Evolutionary conservation across 2,797 vertebrate species (phyloP).

Genomic region (Kryptopterus vitreolus): DNA sequence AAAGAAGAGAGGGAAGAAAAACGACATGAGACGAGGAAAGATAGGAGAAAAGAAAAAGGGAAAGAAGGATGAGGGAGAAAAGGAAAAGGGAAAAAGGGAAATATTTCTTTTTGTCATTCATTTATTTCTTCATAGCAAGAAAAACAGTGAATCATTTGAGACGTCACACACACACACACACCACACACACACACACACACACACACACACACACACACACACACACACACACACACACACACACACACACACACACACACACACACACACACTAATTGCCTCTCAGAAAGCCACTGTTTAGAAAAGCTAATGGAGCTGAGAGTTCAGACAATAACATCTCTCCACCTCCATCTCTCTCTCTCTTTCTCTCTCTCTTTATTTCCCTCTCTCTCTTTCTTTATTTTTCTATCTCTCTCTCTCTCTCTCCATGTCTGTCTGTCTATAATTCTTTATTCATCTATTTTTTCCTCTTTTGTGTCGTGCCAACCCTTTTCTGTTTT

Average conservation of each 20-base stretch:
- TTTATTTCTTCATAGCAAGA: background rate
- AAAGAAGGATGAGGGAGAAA: background rate
- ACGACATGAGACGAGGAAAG: background rate
- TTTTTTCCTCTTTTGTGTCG: background rate
- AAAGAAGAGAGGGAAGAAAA: background rate
- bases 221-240: background rate
- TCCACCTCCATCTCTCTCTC: background rate
- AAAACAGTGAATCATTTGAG: background rate
- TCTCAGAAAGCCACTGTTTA: slow-evolving; percentile 27
- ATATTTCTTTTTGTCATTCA: background rate
- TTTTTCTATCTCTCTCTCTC: background rate
- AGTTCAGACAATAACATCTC: background rate
- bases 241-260: slow-evolving; percentile 16
- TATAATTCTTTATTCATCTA: background rate
- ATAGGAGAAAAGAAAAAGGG: background rate
- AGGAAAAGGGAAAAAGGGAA: background rate
- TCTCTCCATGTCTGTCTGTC: background rate
- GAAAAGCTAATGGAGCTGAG: slow-evolving; percentile 17
- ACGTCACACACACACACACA: background rate
- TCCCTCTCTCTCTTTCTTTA: background rate
- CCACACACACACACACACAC: background rate
- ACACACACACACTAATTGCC: slow-evolving; percentile 15
- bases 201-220: background rate
- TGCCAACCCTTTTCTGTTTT: no score
- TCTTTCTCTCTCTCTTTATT: background rate